Conservation (phyloP, 2,113 vertebrate genomes). For the Siniperca chuatsi region DNA sequence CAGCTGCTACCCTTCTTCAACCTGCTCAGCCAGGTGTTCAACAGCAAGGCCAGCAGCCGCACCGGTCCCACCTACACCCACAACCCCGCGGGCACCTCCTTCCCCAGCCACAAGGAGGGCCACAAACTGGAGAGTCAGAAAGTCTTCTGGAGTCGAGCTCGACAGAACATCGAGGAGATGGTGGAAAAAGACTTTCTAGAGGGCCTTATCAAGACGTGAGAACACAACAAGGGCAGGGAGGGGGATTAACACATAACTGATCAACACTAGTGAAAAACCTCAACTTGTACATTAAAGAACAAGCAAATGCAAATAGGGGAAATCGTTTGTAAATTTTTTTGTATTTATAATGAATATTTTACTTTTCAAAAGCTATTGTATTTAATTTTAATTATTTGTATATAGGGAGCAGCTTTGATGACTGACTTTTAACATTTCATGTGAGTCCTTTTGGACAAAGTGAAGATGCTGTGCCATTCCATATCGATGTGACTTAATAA, state of each 20-base stretch:
- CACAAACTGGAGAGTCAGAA: slow-evolving; percentile 95
- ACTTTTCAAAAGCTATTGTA: slow-evolving; percentile 87
- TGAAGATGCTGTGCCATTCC: slow-evolving; percentile 84
- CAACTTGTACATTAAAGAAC: slow-evolving; percentile 73
- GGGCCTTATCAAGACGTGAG: slow-evolving; percentile 95
- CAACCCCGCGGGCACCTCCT: slow-evolving; percentile 84
- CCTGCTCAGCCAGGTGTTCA: slow-evolving; percentile 96
- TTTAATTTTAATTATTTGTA: slow-evolving; percentile 98
- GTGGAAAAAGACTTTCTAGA: slow-evolving; percentile 99
- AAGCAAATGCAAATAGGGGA: slow-evolving; percentile 51
- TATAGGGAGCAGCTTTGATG: slow-evolving; percentile 90
- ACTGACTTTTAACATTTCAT: slow-evolving; percentile 89
- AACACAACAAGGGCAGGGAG: not conserved
- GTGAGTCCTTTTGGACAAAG: slow-evolving; percentile 86
- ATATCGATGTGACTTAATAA: slow-evolving; percentile 84
- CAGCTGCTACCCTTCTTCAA: slow-evolving; percentile 98
- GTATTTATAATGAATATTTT: slow-evolving; percentile 87
- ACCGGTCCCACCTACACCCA: slow-evolving; percentile 88
- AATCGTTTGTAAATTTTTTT: slow-evolving; percentile 87
- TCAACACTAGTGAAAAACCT: slow-evolving; percentile 82
- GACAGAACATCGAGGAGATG: slow-evolving; percentile 98
- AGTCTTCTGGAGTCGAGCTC: slow-evolving; percentile 92
- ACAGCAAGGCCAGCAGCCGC: slow-evolving; percentile 94
- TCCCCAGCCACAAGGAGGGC: slow-evolving; percentile 89
- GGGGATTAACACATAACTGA: slow-evolving; percentile 49